Percentiles rank a stretch among this genome's conserved stretches.
Evolutionary conservation across 2,113 vertebrate genomes (phyloP).

Genomic region (Petaurus breviceps): DNA sequence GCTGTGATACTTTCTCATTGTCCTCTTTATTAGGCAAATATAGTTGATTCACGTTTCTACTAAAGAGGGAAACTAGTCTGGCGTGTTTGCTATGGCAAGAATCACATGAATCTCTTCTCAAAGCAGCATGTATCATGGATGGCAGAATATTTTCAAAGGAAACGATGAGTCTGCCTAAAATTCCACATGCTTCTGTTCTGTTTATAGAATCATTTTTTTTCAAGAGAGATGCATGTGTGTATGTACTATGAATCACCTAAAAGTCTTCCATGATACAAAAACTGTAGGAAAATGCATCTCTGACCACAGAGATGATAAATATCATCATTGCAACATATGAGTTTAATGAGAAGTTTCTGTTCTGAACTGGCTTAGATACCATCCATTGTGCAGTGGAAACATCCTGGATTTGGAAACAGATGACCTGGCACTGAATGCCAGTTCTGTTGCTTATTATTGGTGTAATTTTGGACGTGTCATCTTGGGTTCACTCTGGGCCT

Average conservation of each 20-base stretch:
- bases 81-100: conserved; percentile 34
- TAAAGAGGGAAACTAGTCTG: conserved; percentile 50
- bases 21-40: conserved; percentile 37
- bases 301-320: not conserved
- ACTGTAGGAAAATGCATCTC: not conserved
- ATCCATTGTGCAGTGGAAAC: not conserved
- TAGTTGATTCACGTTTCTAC: conserved; percentile 57
- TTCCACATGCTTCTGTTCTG: conserved; percentile 28
- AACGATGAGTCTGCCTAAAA: conserved; percentile 59
- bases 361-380: not conserved
- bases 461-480: not conserved
- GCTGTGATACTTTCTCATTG: conserved; percentile 46
- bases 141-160: conserved; percentile 54
- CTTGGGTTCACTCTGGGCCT: not conserved
- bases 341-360: not conserved
- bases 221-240: not conserved
- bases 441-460: not conserved
- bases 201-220: conserved; percentile 50
- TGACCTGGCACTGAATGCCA: not conserved
- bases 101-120: conserved; percentile 50
- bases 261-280: not conserved
- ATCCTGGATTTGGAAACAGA: not conserved
- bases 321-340: not conserved
- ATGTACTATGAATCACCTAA: not conserved
- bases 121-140: conserved; percentile 60